A percentile compares a stretch with the other conserved stretches of the same genome.
These are phyloP conservation scores for Suricata suricatta DNA, from an alignment of 2,113 vertebrate species.

Conservation along the genomic window DNA sequence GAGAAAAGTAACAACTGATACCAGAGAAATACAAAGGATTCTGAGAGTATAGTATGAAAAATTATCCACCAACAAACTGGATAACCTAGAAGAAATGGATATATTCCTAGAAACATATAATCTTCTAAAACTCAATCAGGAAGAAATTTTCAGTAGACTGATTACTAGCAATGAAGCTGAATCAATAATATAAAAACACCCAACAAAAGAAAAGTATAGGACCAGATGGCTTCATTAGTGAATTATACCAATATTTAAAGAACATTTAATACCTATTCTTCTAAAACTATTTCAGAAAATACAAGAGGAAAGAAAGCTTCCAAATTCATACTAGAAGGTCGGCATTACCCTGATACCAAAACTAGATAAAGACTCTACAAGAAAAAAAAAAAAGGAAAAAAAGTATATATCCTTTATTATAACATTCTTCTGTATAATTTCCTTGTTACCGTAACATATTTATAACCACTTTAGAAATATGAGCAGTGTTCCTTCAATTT, in stretches of 20 bases:
- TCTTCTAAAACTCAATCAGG: not conserved
- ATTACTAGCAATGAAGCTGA: not conserved
- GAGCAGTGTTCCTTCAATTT: not conserved
- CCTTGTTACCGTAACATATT: not conserved
- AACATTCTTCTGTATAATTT: not conserved
- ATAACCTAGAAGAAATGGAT: not conserved
- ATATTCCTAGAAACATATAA: not conserved
- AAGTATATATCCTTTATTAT: not conserved
- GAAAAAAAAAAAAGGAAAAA: not conserved
- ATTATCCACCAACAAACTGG: not conserved
- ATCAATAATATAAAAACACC: not conserved
- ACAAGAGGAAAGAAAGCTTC: not conserved
- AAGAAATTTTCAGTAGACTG: not conserved
- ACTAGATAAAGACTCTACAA: not conserved
- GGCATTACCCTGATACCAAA: not conserved
- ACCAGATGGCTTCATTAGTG: not conserved
- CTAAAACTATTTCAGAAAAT: not conserved
- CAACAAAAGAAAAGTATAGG: not conserved
- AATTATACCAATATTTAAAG: not conserved
- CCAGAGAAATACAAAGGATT: not conserved
- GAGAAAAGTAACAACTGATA: not conserved
- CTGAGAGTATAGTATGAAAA: not conserved
- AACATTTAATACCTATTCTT: not conserved
- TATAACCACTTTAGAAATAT: not conserved
- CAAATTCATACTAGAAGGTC: not conserved